A percentile compares a stretch with the other conserved stretches of the same genome.
phyloP scores from a whole-genome alignment of 2,888 invertebrate species.

The Aromia moschata region DNA sequence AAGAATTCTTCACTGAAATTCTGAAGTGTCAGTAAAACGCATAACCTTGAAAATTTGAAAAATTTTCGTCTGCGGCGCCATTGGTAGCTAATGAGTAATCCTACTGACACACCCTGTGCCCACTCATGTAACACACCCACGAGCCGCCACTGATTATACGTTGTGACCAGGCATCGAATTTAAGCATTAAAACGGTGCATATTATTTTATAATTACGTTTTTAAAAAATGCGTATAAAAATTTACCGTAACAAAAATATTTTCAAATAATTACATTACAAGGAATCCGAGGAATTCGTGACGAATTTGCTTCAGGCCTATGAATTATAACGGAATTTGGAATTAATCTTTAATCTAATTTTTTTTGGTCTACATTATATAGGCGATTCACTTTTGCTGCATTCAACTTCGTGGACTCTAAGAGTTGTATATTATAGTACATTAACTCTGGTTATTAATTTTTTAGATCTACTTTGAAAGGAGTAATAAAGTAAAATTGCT shows the following conservation, averaged over 20 bases:
- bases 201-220: no score
- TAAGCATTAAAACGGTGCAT: no score
- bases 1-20: no score
- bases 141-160: no score
- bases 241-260: constrained; percentile 13
- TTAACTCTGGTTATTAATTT: constrained; percentile 10
- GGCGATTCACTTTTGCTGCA: not conserved
- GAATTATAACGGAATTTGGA: constrained; percentile 13
- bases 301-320: constrained; percentile 4
- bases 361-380: not conserved
- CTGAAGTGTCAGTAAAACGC: no score
- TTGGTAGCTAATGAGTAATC: no score
- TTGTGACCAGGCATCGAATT: no score
- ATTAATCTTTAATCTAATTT: constrained; percentile 13
- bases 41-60: no score
- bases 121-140: no score
- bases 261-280: not conserved
- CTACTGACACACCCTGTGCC: no score
- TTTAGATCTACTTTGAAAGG: not conserved
- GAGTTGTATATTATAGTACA: constrained; percentile 3
- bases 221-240: no score
- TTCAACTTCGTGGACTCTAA: not conserved
- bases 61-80: no score
- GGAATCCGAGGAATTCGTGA: constrained; percentile 4
- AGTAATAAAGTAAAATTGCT: not conserved